Evolutionary conservation across 2,113 vertebrate species (phyloP).

Genomic region (Sceloporus undulatus): DNA sequence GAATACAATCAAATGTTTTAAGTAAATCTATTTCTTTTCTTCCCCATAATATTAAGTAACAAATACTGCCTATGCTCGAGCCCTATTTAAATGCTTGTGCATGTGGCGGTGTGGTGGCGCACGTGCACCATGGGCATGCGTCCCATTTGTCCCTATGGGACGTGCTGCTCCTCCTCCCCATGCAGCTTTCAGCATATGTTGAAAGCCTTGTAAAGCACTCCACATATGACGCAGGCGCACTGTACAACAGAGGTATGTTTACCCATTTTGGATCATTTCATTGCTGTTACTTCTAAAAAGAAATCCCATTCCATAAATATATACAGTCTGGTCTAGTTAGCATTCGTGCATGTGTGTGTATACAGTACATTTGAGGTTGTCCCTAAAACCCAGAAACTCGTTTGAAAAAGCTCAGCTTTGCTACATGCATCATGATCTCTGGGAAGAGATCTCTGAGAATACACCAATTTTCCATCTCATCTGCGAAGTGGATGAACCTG

Average conservation of each 20-base stretch:
- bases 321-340: neutral
- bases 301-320: slow-evolving; percentile 1
- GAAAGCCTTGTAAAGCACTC: too few relatives aligned
- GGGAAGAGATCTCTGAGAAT: neutral
- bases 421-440: neutral
- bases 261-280: neutral
- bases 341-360: neutral
- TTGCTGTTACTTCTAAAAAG: neutral
- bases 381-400: neutral
- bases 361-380: neutral
- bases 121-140: too few relatives aligned
- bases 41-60: neutral
- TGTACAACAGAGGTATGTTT: too few relatives aligned
- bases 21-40: slow-evolving; percentile 18
- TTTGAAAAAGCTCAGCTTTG: neutral
- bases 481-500: neutral
- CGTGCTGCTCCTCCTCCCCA: too few relatives aligned
- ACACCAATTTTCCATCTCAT: neutral
- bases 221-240: too few relatives aligned
- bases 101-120: too few relatives aligned
- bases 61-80: too few relatives aligned
- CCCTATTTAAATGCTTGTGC: too few relatives aligned
- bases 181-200: too few relatives aligned
- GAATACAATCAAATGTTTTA: slow-evolving; percentile 75
- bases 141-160: too few relatives aligned